These are phyloP conservation scores for Micromesistius poutassou DNA, from an alignment of 2,797 vertebrate species.

Conservation along the genomic window DNA sequence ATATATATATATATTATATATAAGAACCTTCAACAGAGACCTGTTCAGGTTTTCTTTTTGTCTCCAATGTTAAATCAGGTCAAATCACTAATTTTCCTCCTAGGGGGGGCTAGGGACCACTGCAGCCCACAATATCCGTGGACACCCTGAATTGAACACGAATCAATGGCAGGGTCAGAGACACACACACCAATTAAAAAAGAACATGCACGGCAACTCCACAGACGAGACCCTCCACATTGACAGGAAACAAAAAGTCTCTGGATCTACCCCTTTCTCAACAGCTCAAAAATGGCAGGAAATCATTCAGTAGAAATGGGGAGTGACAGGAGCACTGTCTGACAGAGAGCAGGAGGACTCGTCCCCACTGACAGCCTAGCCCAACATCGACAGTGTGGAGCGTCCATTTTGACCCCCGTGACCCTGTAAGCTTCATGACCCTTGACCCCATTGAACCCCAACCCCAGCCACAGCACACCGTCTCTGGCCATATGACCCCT, in stretches of 20 bases:
- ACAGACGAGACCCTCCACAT: background rate
- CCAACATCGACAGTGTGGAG: constrained; percentile 58
- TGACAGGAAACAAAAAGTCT: background rate
- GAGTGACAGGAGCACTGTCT: constrained; percentile 52
- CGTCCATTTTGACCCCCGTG: constrained; percentile 54
- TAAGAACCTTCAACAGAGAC: background rate
- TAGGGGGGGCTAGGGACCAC: background rate
- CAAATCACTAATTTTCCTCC: background rate
- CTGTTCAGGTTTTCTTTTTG: background rate
- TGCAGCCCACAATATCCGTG: background rate
- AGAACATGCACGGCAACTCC: background rate
- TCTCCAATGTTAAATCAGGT: background rate
- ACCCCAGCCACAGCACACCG: constrained; percentile 14
- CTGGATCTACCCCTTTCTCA: background rate
- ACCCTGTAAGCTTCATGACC: constrained; percentile 16
- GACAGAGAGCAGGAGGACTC: constrained; percentile 17
- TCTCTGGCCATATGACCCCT: constrained; percentile 51
- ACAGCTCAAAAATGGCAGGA: background rate
- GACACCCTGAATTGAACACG: background rate
- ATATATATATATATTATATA: too few species aligned
- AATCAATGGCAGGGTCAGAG: background rate
- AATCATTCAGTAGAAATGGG: too few species aligned
- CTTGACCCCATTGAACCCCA: background rate
- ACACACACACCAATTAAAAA: background rate
- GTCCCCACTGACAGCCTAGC: constrained; percentile 46